Percentiles rank a stretch among this genome's conserved stretches.
phyloP scores from a whole-genome alignment of 92 coral and sea anemone species.

The Parazoanthus darwini region DNA sequence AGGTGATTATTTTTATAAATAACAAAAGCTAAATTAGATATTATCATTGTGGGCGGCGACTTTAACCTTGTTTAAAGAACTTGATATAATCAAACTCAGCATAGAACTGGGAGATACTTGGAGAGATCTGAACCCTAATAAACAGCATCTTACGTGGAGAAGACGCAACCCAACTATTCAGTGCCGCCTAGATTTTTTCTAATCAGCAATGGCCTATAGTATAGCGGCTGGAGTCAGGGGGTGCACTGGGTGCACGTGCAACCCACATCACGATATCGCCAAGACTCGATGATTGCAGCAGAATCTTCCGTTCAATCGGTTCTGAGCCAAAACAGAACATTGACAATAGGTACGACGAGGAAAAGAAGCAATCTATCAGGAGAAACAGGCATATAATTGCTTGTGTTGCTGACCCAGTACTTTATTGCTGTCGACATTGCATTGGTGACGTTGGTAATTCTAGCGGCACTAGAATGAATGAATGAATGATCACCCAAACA shows the following conservation, averaged over 20 bases:
- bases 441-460: background rate
- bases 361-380: slow-evolving; percentile 18
- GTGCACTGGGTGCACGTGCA: too few relatives aligned
- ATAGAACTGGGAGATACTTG: slow-evolving; percentile 27
- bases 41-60: slow-evolving; percentile 20
- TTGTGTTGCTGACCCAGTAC: slow-evolving; percentile 39
- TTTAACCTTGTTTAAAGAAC: background rate
- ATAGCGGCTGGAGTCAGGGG: too few relatives aligned
- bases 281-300: background rate
- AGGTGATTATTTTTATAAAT: background rate
- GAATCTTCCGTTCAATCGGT: slow-evolving; percentile 30
- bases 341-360: slow-evolving; percentile 43
- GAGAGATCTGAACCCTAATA: slow-evolving; percentile 33
- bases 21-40: background rate
- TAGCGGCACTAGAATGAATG: too few relatives aligned
- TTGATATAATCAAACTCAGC: slow-evolving; percentile 19
- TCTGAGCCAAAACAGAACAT: slow-evolving; percentile 23
- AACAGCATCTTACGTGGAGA: slow-evolving; percentile 24
- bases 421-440: slow-evolving; percentile 25
- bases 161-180: slow-evolving; percentile 3
- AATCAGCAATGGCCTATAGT: slow-evolving; percentile 10
- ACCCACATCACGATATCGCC: background rate
- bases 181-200: slow-evolving; percentile 37
- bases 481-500: too few relatives aligned
- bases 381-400: slow-evolving; percentile 46